phyloP scores from a whole-genome alignment of 2,797 vertebrate genomes.

The Melanotaenia trifasciata region DNA sequence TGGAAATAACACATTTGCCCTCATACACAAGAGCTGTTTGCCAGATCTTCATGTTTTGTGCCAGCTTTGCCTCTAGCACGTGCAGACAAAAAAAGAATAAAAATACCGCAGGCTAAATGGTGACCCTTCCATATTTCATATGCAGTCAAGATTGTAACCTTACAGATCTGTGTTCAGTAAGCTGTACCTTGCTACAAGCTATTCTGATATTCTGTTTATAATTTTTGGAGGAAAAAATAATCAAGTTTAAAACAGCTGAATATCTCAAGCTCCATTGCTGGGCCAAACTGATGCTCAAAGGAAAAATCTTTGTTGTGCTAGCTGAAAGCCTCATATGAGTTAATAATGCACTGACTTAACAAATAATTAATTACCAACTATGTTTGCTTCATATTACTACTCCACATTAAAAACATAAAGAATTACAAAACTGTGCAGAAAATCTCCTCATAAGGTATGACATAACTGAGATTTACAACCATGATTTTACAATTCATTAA shows the following conservation, averaged over 20 bases:
- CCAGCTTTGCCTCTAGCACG: constrained; percentile 46
- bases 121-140: constrained; percentile 32
- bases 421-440: neutral
- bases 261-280: constrained; percentile 17
- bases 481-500: neutral
- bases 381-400: constrained; percentile 11
- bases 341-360: constrained; percentile 21
- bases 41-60: constrained; percentile 42
- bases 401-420: constrained; percentile 5
- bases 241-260: constrained; percentile 28
- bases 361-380: constrained; percentile 7
- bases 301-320: constrained; percentile 29
- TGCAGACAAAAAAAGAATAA: constrained; percentile 33
- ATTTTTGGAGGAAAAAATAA: constrained; percentile 14
- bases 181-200: constrained; percentile 1
- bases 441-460: neutral
- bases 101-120: constrained; percentile 22
- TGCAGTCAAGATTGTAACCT: constrained; percentile 29
- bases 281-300: constrained; percentile 43
- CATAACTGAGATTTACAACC: constrained; percentile 1
- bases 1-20: constrained; percentile 55
- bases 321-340: constrained; percentile 15
- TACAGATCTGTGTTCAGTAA: constrained; percentile 20
- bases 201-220: constrained; percentile 20
- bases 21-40: constrained; percentile 37